A percentile compares a stretch with the other conserved stretches of the same genome.
Conservation (phyloP, 2,888 invertebrate species). For the Polydesmus complanatus region DNA sequence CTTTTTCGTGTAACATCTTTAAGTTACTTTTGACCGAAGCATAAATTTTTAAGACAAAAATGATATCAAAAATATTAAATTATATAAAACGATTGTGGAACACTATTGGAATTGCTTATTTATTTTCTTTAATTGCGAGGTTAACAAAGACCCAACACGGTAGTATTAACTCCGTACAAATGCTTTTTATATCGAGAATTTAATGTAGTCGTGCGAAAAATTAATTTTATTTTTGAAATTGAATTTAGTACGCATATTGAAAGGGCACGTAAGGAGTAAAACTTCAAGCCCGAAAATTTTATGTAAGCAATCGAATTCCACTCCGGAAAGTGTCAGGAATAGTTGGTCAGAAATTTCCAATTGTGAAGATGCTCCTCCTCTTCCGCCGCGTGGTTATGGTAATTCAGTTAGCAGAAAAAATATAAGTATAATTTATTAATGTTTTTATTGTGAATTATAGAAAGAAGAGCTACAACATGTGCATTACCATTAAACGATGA, state of each 20-base stretch:
- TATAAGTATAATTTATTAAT: conserved; percentile 17
- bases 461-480: conserved; percentile 17
- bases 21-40: too few relatives aligned
- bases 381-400: conserved; percentile 67
- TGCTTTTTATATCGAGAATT: too few relatives aligned
- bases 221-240: background rate
- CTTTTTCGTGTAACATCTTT: too few relatives aligned
- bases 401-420: conserved; percentile 23
- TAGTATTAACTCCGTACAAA: too few relatives aligned
- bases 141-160: too few relatives aligned
- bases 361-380: conserved; percentile 52
- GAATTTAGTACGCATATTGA: conserved; percentile 1
- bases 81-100: too few relatives aligned
- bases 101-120: too few relatives aligned
- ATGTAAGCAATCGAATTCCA: conserved; percentile 38
- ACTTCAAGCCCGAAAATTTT: conserved; percentile 29
- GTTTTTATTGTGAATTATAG: conserved; percentile 1
- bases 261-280: conserved; percentile 15
- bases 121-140: too few relatives aligned
- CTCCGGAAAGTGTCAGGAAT: conserved; percentile 37
- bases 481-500: conserved; percentile 25
- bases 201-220: too few relatives aligned
- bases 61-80: too few relatives aligned
- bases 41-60: too few relatives aligned
- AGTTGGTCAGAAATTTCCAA: conserved; percentile 33